These are phyloP conservation scores for Brachymystax lenok DNA, from an alignment of 2,797 vertebrate species.

Conservation along the genomic window DNA sequence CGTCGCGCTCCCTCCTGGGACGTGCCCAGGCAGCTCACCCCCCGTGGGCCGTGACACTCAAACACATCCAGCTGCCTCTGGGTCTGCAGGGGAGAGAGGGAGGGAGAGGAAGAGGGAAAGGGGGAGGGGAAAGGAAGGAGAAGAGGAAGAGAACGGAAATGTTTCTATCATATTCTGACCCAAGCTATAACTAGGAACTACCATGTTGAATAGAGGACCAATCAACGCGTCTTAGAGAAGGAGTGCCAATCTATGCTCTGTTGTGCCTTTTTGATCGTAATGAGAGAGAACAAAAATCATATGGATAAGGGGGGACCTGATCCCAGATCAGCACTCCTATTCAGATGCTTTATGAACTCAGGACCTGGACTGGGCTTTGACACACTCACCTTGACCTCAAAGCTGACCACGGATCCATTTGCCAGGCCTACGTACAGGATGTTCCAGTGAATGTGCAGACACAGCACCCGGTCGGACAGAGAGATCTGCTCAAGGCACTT, in stretches of 20 bases:
- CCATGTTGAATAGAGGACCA: no score
- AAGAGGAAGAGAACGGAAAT: background rate
- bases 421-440: slow-evolving; percentile 90
- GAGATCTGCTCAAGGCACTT: slow-evolving; percentile 80
- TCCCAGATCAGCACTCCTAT: background rate
- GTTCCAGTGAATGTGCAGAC: slow-evolving; percentile 89
- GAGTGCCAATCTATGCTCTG: no score
- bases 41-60: slow-evolving; percentile 93
- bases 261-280: background rate
- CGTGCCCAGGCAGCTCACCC: slow-evolving; percentile 92
- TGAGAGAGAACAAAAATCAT: background rate
- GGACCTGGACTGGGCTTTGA: background rate
- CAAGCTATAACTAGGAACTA: background rate
- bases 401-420: slow-evolving; percentile 87
- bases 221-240: no score
- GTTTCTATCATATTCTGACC: background rate
- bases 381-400: slow-evolving; percentile 83
- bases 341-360: background rate
- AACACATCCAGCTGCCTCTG: slow-evolving; percentile 87
- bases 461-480: slow-evolving; percentile 87
- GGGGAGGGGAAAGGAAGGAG: background rate
- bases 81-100: slow-evolving; percentile 68
- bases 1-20: slow-evolving; percentile 91
- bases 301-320: no score
- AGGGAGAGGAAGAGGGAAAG: no score